Conservation (phyloP, 2,888 invertebrate species). For the Pachymerium ferrugineum region DNA sequence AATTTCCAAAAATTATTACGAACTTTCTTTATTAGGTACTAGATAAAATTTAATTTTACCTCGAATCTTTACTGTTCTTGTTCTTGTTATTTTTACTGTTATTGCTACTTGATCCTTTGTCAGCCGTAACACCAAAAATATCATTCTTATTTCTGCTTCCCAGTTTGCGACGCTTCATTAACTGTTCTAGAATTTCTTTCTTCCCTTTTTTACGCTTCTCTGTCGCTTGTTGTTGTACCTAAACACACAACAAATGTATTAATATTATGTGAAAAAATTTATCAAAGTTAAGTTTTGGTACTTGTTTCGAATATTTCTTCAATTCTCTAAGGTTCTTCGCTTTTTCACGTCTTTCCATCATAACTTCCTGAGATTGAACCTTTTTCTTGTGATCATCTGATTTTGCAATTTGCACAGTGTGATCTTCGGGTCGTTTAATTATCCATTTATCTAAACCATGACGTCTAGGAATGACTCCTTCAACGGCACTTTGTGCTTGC, state of each 20-base stretch:
- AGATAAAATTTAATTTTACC: background rate
- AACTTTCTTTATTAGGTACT: background rate
- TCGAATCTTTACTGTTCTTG: conserved; percentile 7
- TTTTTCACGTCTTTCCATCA: conserved; percentile 81
- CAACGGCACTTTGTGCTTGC: conserved; percentile 66
- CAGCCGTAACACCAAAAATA: background rate
- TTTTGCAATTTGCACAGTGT: conserved; percentile 99
- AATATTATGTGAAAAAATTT: background rate
- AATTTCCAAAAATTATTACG: background rate
- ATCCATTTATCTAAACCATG: conserved; percentile 68
- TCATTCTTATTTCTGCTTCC: background rate
- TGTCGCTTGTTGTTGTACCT: conserved; percentile 72
- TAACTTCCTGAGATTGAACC: conserved; percentile 76
- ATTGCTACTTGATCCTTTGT: no score
- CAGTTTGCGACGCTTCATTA: conserved; percentile 88
- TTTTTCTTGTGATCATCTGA: conserved; percentile 96
- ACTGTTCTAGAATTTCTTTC: conserved; percentile 80
- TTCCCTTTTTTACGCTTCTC: conserved; percentile 83
- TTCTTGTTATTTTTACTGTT: no score
- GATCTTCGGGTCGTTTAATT: conserved; percentile 88
- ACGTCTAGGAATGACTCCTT: conserved; percentile 71
- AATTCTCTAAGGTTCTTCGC: conserved; percentile 82
- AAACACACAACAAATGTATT: conserved; percentile 14
- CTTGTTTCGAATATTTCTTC: conserved; percentile 84
- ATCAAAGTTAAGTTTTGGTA: conserved; percentile 36